Base-by-base conservation (phyloP, 2,888 invertebrate species). In the Dasypolia templi region DNA sequence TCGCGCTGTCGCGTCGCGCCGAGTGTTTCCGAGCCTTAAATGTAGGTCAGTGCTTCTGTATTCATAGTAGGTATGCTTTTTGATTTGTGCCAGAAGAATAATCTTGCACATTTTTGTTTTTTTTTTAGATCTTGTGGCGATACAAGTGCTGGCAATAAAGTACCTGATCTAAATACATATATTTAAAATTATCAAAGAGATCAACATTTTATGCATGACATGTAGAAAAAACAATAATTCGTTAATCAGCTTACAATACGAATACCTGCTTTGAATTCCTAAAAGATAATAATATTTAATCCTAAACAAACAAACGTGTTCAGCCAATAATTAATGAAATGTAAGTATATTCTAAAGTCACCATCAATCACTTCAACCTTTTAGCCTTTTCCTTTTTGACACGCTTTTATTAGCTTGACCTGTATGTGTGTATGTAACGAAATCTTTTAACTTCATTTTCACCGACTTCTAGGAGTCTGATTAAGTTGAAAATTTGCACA, bases 201-300 rank as follows among this genome's bases (percentile, higher is more conserved):
- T n/a, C 7, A n/a, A 35, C 26, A 42, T 19, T 35, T 22, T 32
- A 2, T 32, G 22, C 71, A 42, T 51, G 7, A 5, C 26, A 67
- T 22, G 29, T 53, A 29, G 3, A 39, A 22, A 26, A 55, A 26
- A 5, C 17, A 56, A 44, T 79, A n/a, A 35, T 29, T 44, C 0
- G 14, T 14, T 71, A 35, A 79, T 58, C n/a, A 32, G 42, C n/a
- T 79, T 26, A 58, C 6, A 49, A 14, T 35, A 26, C n/a, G 17
- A 29, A 14, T n/a, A 42, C 9, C 5, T 22, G 3, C 12, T 12
- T 29, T 9, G 17, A 49, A 70, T 42, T 49, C 4, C 3, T 6
- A 4, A 46, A 62, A 14, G 2, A 42, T 71, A 35, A 29, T 35
- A 42, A 32, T 58, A 29, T 11, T 39, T 11, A 75, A 58, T 26